Base-by-base conservation (phyloP, 2,888 invertebrate genomes). In the Andricus quercusramuli region DNA sequence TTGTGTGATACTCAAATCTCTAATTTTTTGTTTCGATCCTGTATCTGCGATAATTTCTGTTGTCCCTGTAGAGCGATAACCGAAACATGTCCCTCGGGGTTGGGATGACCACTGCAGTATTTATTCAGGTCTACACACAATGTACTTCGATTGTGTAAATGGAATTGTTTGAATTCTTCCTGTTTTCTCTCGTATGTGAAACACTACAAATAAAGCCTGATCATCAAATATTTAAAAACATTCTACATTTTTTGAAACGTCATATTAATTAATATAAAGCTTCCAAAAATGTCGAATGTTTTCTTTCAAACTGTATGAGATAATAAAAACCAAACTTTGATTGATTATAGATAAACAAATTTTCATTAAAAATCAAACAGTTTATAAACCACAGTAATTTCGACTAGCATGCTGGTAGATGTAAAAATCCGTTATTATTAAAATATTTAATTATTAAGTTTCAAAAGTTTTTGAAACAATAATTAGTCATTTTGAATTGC, bases 1-100 rank as follows among this genome's bases (percentile, higher is more conserved):
- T 17, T 44, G 41, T 2, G 11, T 44, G 56, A 6, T 4, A 68
- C 25, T 25, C 3, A 70, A 70, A 51, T 70, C 29, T 51, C 2
- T 70, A 70, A 70, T 70, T 70, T 70, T 70, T 70, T 70, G 44
- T 68, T 47, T 68, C 20, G 9, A 51, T 47, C 15, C 13, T 47
- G 22, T 70, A 29, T 70, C 47, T 47, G 25, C 29, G 70, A 70
- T 70, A 70, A 70, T 70, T 47, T 29, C 29, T 70, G 29, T 70
- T 29, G 25, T 70, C 70, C 70, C 70, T 20, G 47, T 29, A 51
- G 47, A 51, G 70, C 44, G 47, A 70, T 70, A 70, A 67, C 41
- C 11, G 22, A 22, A 70, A 51, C 47, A 29, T 25, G 9, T 70
- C 70, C 70, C 70, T 20, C 29, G 70, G 20, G 70, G 2, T 22